Evolutionary conservation across 2,888 invertebrate species (phyloP).

Genomic region (Temnothorax unifasciatus): DNA sequence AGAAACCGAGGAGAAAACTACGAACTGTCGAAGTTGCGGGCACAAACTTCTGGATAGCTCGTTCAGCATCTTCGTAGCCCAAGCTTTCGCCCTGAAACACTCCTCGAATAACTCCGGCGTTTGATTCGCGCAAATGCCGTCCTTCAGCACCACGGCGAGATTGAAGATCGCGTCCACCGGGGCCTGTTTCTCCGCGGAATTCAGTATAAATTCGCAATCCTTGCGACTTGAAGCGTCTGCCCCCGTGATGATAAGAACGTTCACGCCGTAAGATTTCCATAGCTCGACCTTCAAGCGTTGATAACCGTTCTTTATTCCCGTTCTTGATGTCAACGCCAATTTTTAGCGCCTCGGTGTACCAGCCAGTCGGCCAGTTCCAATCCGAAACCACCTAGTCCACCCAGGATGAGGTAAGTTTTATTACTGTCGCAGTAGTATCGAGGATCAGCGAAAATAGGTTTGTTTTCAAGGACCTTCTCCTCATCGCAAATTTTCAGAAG

Average conservation of each 20-base stretch:
- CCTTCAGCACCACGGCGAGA: slow-evolving; percentile 88
- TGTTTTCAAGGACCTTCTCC: slow-evolving; percentile 51
- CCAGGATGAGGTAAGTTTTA: slow-evolving; percentile 89
- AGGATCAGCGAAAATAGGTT: slow-evolving; percentile 85
- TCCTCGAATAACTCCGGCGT: slow-evolving; percentile 86
- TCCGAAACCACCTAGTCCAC: slow-evolving; percentile 97
- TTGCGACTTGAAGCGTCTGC: slow-evolving; percentile 90
- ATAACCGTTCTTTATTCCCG: slow-evolving; percentile 93
- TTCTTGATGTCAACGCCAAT: slow-evolving; percentile 93
- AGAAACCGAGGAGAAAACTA: slow-evolving; percentile 89
- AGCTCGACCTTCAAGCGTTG: slow-evolving; percentile 90
- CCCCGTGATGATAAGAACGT: slow-evolving; percentile 90
- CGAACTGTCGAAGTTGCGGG: slow-evolving; percentile 87
- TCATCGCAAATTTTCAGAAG: slow-evolving; percentile 80
- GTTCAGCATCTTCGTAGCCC: slow-evolving; percentile 88
- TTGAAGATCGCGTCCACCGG: slow-evolving; percentile 90
- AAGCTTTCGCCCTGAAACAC: slow-evolving; percentile 88
- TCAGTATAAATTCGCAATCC: slow-evolving; percentile 91
- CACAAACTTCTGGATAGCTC: slow-evolving; percentile 87
- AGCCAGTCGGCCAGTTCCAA: slow-evolving; percentile 96
- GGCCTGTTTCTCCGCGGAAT: slow-evolving; percentile 86
- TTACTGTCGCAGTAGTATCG: slow-evolving; percentile 87
- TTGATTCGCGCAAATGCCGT: slow-evolving; percentile 88
- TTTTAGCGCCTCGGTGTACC: slow-evolving; percentile 92
- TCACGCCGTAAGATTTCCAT: slow-evolving; percentile 91